These are phyloP conservation scores for fruit fly (Drosophila melanogaster) DNA, from an alignment of 1,140 invertebrate genomes.

Conservation along the genomic window Release_6_plus_ISO1_MT NT_033777.3:19212501-19213000, in stretches of 20 bases:
- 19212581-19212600: background rate
- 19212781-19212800: background rate
- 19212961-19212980: background rate
- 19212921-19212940: conserved; percentile 29
- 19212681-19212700: too few species aligned
- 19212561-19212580: background rate
- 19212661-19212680: too few species aligned
- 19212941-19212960: conserved; percentile 23
- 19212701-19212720: too few species aligned
- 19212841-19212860: conserved; percentile 33
- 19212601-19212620: too few species aligned
- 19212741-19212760: too few species aligned
- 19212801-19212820: conserved; percentile 2
- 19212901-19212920: conserved; percentile 52
- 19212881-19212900: conserved; percentile 31
- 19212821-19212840: conserved; percentile 4
- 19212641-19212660: too few species aligned
- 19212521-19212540: too few species aligned
- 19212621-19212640: too few species aligned
- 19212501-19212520: too few species aligned
- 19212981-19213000: background rate
- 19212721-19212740: too few species aligned
- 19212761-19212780: background rate
- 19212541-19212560: too few species aligned
- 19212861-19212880: conserved; percentile 55